Conservation (phyloP, 2,888 invertebrate species). For the Periphyllus acericola region DNA sequence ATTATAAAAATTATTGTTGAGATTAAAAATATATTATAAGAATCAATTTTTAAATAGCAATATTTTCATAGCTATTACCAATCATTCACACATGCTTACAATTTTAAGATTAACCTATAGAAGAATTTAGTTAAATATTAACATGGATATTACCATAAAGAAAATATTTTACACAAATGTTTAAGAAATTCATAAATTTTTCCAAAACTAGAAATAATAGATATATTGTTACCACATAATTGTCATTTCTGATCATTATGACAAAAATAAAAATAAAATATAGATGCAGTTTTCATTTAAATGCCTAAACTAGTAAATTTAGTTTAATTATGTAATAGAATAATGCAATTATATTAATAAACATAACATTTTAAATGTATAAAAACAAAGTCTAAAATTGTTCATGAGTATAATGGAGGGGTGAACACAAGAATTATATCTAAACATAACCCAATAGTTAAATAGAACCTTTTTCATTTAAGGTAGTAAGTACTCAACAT, state of each 20-base stretch:
- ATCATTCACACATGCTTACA: not conserved
- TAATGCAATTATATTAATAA: not conserved
- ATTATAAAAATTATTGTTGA: not conserved
- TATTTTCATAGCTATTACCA: not conserved
- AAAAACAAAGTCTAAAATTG: not conserved
- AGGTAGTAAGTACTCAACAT: not conserved
- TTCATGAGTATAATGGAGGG: too few species aligned
- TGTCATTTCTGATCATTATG: not conserved
- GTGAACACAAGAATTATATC: not conserved
- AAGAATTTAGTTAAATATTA: not conserved
- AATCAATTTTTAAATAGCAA: not conserved
- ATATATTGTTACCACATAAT: not conserved
- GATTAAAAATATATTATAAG: not conserved
- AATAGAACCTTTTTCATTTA: not conserved
- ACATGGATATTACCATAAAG: not conserved
- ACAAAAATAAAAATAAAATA: not conserved
- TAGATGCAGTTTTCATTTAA: not conserved
- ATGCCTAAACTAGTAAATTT: not conserved
- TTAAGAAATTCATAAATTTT: not conserved
- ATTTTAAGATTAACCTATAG: not conserved
- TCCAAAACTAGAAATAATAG: not conserved
- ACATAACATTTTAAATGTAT: not conserved
- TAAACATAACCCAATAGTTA: not conserved
- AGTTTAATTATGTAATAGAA: not conserved
- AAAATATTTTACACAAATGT: not conserved